Conservation (phyloP, 2,888 invertebrate species). For the Lamellibrachia columna region DNA sequence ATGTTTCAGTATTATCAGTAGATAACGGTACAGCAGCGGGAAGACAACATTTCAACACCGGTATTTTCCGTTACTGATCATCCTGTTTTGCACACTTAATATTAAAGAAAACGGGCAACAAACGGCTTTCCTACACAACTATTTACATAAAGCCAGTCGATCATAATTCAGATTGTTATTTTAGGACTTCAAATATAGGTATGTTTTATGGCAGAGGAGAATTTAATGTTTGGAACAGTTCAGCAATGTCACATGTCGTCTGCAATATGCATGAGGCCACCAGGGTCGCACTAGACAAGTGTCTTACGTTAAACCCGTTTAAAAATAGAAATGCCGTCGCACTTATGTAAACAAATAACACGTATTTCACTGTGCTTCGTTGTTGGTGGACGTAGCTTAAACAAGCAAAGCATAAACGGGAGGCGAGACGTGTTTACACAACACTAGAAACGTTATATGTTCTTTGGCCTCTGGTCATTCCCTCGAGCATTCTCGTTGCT, state of each 20-base stretch:
- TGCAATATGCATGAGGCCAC: not conserved
- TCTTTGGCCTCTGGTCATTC: not conserved
- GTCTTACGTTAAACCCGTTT: not conserved
- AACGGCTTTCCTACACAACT: too few relatives aligned
- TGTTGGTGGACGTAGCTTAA: not conserved
- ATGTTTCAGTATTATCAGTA: not conserved
- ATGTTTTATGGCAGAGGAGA: too few relatives aligned
- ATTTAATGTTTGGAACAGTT: too few relatives aligned
- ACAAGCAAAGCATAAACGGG: not conserved
- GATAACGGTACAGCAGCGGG: not conserved
- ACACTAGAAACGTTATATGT: not conserved
- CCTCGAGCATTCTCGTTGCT: not conserved
- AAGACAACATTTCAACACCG: not conserved
- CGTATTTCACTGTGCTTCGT: not conserved
- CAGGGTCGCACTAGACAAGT: not conserved
- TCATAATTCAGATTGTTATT: too few relatives aligned
- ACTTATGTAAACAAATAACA: not conserved
- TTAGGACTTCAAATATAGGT: too few relatives aligned
- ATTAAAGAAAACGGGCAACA: too few relatives aligned
- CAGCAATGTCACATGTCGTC: not conserved
- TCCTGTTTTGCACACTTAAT: too few relatives aligned
- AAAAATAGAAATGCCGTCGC: not conserved
- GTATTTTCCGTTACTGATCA: not conserved
- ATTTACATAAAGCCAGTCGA: too few relatives aligned
- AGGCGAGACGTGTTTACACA: not conserved